Base-by-base conservation (phyloP, 2,888 invertebrate species). In the Cataglyphis cursor region DNA sequence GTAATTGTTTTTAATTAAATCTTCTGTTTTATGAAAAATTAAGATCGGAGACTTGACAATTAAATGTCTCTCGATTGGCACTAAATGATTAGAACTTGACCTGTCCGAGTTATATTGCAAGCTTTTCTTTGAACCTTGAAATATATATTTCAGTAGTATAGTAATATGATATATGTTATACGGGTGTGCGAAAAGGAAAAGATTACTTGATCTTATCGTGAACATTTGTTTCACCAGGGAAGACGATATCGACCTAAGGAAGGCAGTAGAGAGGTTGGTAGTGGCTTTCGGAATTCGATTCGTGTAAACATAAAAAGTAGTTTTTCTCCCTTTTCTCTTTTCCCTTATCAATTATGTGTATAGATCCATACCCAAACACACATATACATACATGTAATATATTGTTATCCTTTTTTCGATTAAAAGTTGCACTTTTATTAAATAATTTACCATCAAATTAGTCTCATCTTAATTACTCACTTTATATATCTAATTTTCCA, bases 211-310 rank as follows among this genome's bases (percentile, higher is more conserved):
- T 51, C 76, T 84, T 21, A 88, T 80, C 15, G 59, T 62, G 66
- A 81, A 80, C 18, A 59, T 83, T 82, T 90, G 78, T 88, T 82
- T 87, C 76, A 80, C 74, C 74, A 94, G 94, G 93, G 87, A 91
- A 81, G 92, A 90, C 82, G 92, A 90, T 87, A 85, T 91, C 81
- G 91, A 93, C 86, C 86, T 94, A 84, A 92, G 88, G 90, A 86
- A 88, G 83, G 89, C 90, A 82, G 82, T 94, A 78, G 91, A 93
- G 89, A 94, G 94, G 94, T 94, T 94, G 89, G 94, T 35, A 35
- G 35, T 93, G 90, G 90, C 48, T 57, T 73, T 88, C 76, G 65
- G 81, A 76, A 84, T 83, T 82, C 81, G 31, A 74, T 66, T 65
- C 75, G 84, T 86, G 82, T 88, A 76, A 76, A 83, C 15, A 51